Percentiles rank a stretch among this genome's conserved stretches.
These are phyloP conservation scores for Leptinotarsa peninsularis DNA, from an alignment of 2,888 invertebrate genomes.

Conservation along the genomic window DNA sequence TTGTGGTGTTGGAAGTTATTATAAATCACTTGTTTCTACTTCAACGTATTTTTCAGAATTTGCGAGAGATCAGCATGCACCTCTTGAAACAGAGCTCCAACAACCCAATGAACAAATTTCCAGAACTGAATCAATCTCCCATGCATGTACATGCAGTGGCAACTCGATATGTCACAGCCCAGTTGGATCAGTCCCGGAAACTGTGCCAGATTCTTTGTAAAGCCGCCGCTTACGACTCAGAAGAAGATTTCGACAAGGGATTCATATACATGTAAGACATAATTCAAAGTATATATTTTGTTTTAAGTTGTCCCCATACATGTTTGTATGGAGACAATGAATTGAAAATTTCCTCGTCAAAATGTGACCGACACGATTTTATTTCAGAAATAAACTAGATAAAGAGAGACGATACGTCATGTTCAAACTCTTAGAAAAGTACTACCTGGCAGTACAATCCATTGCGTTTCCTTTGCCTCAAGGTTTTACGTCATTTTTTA, in stretches of 20 bases:
- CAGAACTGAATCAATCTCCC: constrained; percentile 71
- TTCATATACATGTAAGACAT: constrained; percentile 80
- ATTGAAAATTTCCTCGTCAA: not conserved
- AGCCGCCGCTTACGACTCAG: constrained; percentile 77
- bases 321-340: too few relatives aligned
- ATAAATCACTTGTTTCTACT: too few relatives aligned
- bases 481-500: constrained; percentile 90
- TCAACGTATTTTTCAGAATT: constrained; percentile 70
- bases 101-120: constrained; percentile 67
- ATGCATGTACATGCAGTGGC: constrained; percentile 84
- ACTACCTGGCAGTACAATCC: constrained; percentile 81
- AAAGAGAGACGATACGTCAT: constrained; percentile 77
- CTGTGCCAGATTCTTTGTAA: constrained; percentile 81
- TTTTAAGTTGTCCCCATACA: not conserved
- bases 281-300: not conserved
- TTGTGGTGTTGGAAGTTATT: not conserved
- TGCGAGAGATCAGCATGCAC: constrained; percentile 88
- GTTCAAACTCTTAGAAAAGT: constrained; percentile 84
- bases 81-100: constrained; percentile 75
- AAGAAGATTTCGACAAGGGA: constrained; percentile 78
- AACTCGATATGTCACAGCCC: constrained; percentile 84
- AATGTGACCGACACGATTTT: not conserved
- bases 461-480: constrained; percentile 87
- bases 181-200: constrained; percentile 82
- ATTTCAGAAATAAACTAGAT: constrained; percentile 80